These are phyloP conservation scores for Cebus imitator DNA, from an alignment of 2,113 vertebrate genomes.

Conservation along the genomic window DNA sequence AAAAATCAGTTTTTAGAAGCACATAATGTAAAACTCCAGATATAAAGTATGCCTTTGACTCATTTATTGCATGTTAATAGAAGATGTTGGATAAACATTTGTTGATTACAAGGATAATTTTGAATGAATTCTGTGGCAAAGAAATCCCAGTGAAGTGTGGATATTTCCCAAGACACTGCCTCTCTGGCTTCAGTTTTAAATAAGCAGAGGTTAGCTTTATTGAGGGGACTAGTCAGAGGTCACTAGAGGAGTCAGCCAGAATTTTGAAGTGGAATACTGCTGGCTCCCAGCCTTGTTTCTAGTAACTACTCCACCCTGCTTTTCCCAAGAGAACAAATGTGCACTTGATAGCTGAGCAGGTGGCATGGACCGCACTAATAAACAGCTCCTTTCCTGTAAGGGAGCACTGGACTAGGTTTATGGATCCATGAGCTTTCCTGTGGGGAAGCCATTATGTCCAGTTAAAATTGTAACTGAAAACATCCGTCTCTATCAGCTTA, in stretches of 20 bases:
- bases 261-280: constrained; percentile 66
- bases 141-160: constrained; percentile 42
- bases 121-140: constrained; percentile 5
- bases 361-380: neutral
- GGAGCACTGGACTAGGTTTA: constrained; percentile 23
- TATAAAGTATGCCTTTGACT: neutral
- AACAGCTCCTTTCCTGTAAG: constrained; percentile 62
- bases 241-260: constrained; percentile 50
- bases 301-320: constrained; percentile 46
- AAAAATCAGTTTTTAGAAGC: neutral
- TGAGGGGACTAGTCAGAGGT: constrained; percentile 64
- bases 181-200: constrained; percentile 57
- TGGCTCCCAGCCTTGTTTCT: constrained; percentile 62
- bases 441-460: constrained; percentile 64
- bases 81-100: constrained; percentile 35
- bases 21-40: neutral
- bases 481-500: neutral
- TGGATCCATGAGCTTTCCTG: constrained; percentile 53
- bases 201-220: constrained; percentile 55
- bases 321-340: constrained; percentile 59
- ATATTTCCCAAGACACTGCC: constrained; percentile 9
- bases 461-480: constrained; percentile 62
- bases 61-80: neutral
- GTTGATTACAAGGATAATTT: constrained; percentile 13
- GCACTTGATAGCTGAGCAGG: constrained; percentile 49